phyloP scores from a whole-genome alignment of 2,797 vertebrate genomes.

The Neoniphon sammara region DNA sequence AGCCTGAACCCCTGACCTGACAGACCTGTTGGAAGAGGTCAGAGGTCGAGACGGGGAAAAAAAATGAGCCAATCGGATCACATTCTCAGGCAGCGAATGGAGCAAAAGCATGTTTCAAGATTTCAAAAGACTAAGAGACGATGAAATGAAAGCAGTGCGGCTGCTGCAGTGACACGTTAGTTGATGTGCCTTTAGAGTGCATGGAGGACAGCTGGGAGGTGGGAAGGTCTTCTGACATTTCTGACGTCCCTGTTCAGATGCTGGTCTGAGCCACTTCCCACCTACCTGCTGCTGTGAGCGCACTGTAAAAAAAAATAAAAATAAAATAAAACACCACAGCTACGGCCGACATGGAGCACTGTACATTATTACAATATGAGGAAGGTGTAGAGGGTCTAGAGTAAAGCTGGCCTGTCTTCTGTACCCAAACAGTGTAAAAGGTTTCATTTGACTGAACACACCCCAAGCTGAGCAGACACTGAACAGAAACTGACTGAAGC shows the following conservation, averaged over 20 bases:
- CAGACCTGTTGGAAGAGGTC: not conserved
- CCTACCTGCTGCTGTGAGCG: not conserved
- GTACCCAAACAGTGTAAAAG: not conserved
- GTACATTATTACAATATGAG: not conserved
- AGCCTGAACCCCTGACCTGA: not conserved
- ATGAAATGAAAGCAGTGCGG: not conserved
- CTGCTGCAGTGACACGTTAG: not conserved
- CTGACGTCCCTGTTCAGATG: too few species aligned
- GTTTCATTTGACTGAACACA: too few species aligned
- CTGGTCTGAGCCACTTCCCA: not conserved
- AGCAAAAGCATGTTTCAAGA: not conserved
- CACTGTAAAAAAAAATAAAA: too few species aligned
- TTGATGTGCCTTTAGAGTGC: not conserved
- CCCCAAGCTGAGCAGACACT: not conserved
- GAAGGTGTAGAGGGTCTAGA: not conserved
- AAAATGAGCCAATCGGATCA: not conserved
- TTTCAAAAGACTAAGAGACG: not conserved
- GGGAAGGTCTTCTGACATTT: not conserved
- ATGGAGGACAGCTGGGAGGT: not conserved
- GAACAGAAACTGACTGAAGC: not conserved
- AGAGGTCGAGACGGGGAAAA: not conserved
- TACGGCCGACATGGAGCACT: not conserved
- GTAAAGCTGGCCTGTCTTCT: not conserved
- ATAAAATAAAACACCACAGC: not conserved
- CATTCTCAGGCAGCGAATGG: not conserved